These are phyloP conservation scores for Thryonomys swinderianus DNA, from an alignment of 2,113 vertebrate genomes.

Conservation along the genomic window DNA sequence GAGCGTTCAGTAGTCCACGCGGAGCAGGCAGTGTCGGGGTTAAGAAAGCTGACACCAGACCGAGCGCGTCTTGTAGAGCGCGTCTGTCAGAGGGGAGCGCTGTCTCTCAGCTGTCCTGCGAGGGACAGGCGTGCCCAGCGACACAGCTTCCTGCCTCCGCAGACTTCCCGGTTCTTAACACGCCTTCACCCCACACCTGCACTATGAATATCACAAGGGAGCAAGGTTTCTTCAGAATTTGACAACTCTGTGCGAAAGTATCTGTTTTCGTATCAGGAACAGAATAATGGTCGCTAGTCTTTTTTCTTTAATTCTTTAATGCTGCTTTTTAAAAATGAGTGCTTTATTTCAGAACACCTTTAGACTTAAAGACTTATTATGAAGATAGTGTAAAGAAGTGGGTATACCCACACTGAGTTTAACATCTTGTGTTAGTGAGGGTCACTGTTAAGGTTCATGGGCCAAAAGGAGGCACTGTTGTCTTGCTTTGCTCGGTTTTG, in stretches of 20 bases:
- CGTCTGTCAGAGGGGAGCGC: background rate
- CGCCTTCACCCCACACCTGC: background rate
- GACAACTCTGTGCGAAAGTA: background rate
- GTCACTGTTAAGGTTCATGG: background rate
- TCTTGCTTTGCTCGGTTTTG: background rate
- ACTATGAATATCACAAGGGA: background rate
- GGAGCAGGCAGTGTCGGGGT: background rate
- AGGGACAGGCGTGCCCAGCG: background rate
- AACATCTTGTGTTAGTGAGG: background rate
- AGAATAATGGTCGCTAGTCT: background rate
- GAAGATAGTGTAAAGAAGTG: background rate
- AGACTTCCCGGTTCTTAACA: background rate
- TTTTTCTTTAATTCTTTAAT: background rate
- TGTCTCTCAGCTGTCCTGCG: background rate
- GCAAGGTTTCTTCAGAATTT: background rate
- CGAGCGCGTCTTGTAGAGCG: background rate
- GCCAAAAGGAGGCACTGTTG: background rate
- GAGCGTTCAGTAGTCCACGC: background rate
- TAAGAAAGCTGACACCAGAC: background rate
- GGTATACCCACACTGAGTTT: background rate
- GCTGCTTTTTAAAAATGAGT: background rate
- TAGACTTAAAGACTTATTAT: conserved; percentile 22
- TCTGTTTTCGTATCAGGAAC: background rate
- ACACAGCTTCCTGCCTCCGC: background rate
- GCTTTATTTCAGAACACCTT: conserved; percentile 17